These are phyloP conservation scores for Lordiphosa clarofinis DNA, from an alignment of 1,140 invertebrate genomes.

Conservation along the genomic window DNA sequence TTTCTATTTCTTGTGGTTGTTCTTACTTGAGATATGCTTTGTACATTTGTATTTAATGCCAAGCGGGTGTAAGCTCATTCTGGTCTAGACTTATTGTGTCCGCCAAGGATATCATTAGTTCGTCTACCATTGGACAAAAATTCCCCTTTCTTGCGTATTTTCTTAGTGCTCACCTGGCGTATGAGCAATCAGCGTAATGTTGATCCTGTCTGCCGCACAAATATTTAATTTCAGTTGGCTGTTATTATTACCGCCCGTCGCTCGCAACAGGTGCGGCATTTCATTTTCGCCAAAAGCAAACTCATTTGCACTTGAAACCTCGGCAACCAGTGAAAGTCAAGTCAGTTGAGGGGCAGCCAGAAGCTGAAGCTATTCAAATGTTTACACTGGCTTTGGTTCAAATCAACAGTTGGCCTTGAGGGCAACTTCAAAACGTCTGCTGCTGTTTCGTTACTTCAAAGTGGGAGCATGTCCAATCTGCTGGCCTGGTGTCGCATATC, in stretches of 20 bases:
- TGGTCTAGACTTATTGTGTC: no score
- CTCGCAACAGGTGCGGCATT: slow-evolving; percentile 53
- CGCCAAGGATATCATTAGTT: no score
- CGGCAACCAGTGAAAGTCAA: slow-evolving; percentile 39
- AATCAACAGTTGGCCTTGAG: slow-evolving; percentile 43
- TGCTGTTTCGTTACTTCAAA: slow-evolving; percentile 56
- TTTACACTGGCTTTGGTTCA: slow-evolving; percentile 32
- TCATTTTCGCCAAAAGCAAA: slow-evolving; percentile 49
- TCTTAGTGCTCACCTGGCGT: not conserved
- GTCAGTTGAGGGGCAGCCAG: slow-evolving; percentile 1
- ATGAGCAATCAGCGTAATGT: slow-evolving; percentile 47
- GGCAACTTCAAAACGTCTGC: slow-evolving; percentile 36
- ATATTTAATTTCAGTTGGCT: slow-evolving; percentile 56
- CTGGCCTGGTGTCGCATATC: slow-evolving; percentile 22
- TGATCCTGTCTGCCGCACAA: slow-evolving; percentile 34
- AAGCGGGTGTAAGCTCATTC: no score
- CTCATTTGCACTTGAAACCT: slow-evolving; percentile 64
- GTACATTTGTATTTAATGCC: no score
- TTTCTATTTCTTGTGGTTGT: no score
- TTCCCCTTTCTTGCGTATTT: not conserved
- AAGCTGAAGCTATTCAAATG: slow-evolving; percentile 41
- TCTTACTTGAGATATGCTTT: no score
- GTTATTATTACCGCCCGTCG: slow-evolving; percentile 45
- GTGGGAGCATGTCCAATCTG: slow-evolving; percentile 24
- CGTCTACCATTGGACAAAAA: no score